Conservation (phyloP, 2,797 vertebrate species). For the Rhabdophis nuchalis region DNA sequence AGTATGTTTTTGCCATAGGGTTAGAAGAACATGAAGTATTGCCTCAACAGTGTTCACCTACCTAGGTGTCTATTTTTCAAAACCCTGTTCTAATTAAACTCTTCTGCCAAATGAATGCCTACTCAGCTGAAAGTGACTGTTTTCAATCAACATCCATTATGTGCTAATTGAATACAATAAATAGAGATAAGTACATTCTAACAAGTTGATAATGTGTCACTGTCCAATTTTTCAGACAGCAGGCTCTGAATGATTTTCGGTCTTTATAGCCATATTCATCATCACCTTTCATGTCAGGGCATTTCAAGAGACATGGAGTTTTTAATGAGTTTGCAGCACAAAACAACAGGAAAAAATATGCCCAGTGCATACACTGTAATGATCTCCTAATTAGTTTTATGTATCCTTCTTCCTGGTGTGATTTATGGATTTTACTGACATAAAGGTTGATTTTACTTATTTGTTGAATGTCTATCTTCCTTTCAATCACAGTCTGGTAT, state of each 20-base stretch:
- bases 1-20: background rate
- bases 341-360: slow-evolving; percentile 40
- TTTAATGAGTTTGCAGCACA: slow-evolving; percentile 62
- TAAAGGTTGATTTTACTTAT: slow-evolving; percentile 1
- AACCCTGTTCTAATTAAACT: slow-evolving; percentile 47
- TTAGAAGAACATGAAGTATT: background rate
- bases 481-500: background rate
- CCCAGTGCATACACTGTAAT: slow-evolving; percentile 36
- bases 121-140: slow-evolving; percentile 47
- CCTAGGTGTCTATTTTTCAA: background rate
- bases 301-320: slow-evolving; percentile 56
- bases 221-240: slow-evolving; percentile 36
- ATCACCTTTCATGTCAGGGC: slow-evolving; percentile 54
- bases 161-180: slow-evolving; percentile 51
- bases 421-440: slow-evolving; percentile 56
- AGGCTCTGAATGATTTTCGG: slow-evolving; percentile 54
- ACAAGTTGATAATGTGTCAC: slow-evolving; percentile 38
- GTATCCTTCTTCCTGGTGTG: slow-evolving; percentile 30
- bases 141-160: slow-evolving; percentile 44
- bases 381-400: slow-evolving; percentile 54
- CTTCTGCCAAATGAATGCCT: slow-evolving; percentile 46
- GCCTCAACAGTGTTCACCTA: slow-evolving; percentile 30
- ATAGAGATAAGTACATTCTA: slow-evolving; percentile 48
- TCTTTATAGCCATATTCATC: slow-evolving; percentile 58
- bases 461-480: background rate